Percentiles rank a stretch among this genome's conserved stretches.
These are phyloP conservation scores for Paramormyrops hopkinsi DNA, from an alignment of 2,797 vertebrate genomes.

Conservation along the genomic window DNA sequence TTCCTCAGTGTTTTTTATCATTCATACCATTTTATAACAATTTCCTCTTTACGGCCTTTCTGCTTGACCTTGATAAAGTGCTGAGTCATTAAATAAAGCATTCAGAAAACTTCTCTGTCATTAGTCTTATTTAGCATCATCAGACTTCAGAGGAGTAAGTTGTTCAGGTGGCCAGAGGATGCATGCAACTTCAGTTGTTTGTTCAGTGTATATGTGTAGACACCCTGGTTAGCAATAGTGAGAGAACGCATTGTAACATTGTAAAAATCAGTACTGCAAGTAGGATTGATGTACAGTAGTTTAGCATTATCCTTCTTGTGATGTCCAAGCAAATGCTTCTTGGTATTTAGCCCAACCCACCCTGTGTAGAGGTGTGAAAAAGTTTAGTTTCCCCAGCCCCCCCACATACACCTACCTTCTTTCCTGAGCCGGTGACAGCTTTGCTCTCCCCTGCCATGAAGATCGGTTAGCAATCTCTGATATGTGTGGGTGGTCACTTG, in stretches of 20 bases:
- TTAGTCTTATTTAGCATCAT: neutral
- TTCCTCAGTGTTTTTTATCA: neutral
- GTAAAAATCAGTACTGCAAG: conserved; percentile 11
- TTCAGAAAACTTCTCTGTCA: neutral
- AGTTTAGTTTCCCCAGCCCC: neutral
- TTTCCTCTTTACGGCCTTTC: neutral
- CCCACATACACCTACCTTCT: neutral
- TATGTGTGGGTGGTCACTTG: conserved; percentile 5
- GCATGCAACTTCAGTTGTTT: neutral
- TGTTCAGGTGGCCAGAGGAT: neutral
- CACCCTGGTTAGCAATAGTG: neutral
- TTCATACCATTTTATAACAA: neutral
- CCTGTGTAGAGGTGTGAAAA: neutral
- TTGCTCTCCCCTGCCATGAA: neutral
- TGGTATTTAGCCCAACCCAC: neutral
- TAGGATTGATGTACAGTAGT: conserved; percentile 18
- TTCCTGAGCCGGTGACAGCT: neutral
- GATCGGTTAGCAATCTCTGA: neutral
- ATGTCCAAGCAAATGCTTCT: neutral
- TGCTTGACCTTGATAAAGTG: neutral
- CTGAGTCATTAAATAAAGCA: neutral
- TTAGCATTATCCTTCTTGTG: conserved; percentile 5
- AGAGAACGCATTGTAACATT: neutral
- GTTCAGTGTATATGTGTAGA: neutral
- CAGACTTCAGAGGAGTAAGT: neutral